Conservation (phyloP, 2,113 vertebrate species). For the Copsychus sechellarum region DNA sequence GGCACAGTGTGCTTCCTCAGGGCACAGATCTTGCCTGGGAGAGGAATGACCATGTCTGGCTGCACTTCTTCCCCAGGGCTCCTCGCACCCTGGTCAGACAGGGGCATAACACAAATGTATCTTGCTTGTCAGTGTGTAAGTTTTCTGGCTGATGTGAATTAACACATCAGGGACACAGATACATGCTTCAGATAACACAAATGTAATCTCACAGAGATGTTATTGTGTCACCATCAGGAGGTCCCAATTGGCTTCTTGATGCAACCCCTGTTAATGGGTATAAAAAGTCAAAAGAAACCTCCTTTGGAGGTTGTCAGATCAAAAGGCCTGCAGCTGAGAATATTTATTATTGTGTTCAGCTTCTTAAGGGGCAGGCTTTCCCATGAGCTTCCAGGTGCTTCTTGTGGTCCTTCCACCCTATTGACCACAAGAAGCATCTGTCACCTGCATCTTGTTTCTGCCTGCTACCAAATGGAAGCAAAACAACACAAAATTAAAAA, state of each 20-base stretch:
- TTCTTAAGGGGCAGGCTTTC: background rate
- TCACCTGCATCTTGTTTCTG: background rate
- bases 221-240: fast-evolving
- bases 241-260: background rate
- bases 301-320: background rate
- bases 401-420: too few relatives aligned
- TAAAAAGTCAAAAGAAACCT: background rate
- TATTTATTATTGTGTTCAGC: background rate
- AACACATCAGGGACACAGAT: background rate
- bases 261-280: background rate
- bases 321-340: background rate
- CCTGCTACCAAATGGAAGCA: background rate
- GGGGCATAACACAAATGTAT: fast-evolving
- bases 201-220: background rate
- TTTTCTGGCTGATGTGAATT: background rate
- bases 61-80: background rate
- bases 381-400: background rate
- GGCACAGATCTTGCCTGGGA: background rate
- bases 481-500: background rate
- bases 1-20: background rate
- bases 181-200: background rate
- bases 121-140: background rate
- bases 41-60: fast-evolving
- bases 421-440: background rate
- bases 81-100: background rate